A percentile compares a stretch with the other conserved stretches of the same genome.
phyloP scores from a whole-genome alignment of 2,113 vertebrate species.

The Ameiurus melas region DNA sequence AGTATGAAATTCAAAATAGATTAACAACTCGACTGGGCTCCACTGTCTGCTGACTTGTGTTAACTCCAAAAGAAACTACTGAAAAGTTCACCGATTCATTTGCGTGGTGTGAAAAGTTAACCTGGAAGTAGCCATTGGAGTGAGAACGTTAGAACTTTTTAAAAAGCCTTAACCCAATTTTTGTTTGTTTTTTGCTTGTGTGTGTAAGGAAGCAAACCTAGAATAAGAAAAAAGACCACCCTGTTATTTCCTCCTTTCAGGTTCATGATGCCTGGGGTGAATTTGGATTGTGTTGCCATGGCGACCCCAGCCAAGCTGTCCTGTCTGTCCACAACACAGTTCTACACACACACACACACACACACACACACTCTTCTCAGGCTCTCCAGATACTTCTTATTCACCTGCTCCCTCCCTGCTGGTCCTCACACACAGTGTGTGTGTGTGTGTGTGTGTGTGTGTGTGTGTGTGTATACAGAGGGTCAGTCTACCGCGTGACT shows the following conservation, averaged over 20 bases:
- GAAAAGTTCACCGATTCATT: neutral
- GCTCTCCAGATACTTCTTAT: conserved; percentile 13
- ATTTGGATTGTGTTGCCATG: conserved; percentile 74
- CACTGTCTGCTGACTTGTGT: neutral
- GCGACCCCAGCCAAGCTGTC: conserved; percentile 70
- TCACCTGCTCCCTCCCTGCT: conserved; percentile 30
- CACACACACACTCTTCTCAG: neutral
- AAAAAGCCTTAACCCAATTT: neutral
- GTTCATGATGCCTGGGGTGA: conserved; percentile 62
- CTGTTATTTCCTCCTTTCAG: neutral
- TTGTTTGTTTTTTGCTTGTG: neutral
- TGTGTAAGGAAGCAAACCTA: neutral
- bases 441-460: neutral
- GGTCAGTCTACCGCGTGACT: conserved; percentile 47
- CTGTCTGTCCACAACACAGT: conserved; percentile 48
- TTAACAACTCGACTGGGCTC: neutral
- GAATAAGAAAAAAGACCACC: neutral
- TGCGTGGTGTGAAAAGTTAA: neutral
- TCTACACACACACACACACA: conserved; percentile 12
- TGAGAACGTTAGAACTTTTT: neutral
- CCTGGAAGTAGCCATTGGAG: neutral
- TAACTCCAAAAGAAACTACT: neutral
- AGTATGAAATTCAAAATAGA: neutral
- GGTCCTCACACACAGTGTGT: conserved; percentile 11
- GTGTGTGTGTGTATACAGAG: neutral